phyloP scores from a whole-genome alignment of 1,140 invertebrate genomes.

The Drosophila rufa region DNA sequence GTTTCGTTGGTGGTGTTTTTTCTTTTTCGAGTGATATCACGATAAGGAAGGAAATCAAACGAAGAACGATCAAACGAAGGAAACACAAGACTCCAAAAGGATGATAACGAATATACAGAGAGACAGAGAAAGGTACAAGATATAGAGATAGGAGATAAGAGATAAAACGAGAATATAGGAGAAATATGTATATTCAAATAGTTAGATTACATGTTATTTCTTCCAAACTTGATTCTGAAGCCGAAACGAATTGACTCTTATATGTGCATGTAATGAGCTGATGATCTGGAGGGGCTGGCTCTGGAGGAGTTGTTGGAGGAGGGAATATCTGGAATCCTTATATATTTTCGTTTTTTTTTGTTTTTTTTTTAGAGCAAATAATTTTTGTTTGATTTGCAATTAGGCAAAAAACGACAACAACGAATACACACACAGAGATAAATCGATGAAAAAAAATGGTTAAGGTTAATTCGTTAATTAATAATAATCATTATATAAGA shows the following conservation, averaged over 20 bases:
- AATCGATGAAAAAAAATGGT: conserved; percentile 72
- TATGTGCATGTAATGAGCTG: conserved; percentile 86
- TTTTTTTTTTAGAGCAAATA: conserved; percentile 50
- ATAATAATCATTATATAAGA: conserved; percentile 66
- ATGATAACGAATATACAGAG: conserved; percentile 16
- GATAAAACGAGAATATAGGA: conserved; percentile 70
- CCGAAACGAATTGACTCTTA: conserved; percentile 86
- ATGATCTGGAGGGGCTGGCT: conserved; percentile 92
- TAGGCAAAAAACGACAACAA: conserved; percentile 79
- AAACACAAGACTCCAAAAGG: conserved; percentile 5
- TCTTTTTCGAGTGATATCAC: conserved; percentile 36
- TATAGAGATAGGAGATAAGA: conserved; percentile 32
- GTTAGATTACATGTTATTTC: conserved; percentile 88
- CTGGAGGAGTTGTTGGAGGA: conserved; percentile 91
- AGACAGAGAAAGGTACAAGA: conserved; percentile 13
- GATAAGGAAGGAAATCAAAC: conserved; percentile 9
- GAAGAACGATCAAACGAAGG: not conserved
- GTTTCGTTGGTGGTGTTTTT: conserved; percentile 12
- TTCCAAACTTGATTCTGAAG: conserved; percentile 89
- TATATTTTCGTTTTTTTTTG: conserved; percentile 59
- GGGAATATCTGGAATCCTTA: conserved; percentile 93
- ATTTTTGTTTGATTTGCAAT: conserved; percentile 75
- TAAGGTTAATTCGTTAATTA: conserved; percentile 77
- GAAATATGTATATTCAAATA: conserved; percentile 76
- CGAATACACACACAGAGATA: conserved; percentile 82